A percentile compares a stretch with the other conserved stretches of the same genome.
Conservation (phyloP, 2,113 vertebrate genomes). For the Dendropsophus ebraccatus region DNA sequence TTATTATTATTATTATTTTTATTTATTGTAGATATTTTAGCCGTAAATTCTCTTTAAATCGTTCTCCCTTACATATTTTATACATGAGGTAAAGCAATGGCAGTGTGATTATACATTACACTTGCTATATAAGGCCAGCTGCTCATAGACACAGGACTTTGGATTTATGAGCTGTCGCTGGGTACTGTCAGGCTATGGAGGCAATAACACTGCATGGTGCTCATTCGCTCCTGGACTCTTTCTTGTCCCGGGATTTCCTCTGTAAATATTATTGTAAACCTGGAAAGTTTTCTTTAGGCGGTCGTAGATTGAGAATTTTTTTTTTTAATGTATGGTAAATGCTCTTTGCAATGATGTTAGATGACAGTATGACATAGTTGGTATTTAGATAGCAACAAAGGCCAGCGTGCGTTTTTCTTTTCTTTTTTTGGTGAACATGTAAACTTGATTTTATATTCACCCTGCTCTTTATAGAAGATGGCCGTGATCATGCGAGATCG, state of each 20-base stretch:
- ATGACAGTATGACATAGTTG: too few relatives aligned
- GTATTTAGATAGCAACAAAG: too few relatives aligned
- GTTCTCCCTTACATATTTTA: slow-evolving; percentile 11
- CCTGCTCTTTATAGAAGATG: too few relatives aligned
- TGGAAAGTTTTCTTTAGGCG: not conserved
- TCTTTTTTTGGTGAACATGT: too few relatives aligned
- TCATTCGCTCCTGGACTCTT: not conserved
- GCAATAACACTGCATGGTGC: not conserved
- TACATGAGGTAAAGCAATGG: not conserved
- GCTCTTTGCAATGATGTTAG: too few relatives aligned
- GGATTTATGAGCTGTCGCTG: slow-evolving; percentile 11
- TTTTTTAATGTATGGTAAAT: too few relatives aligned
- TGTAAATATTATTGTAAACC: not conserved
- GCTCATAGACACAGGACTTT: not conserved
- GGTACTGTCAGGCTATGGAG: slow-evolving; percentile 3
- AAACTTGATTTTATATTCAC: too few relatives aligned
- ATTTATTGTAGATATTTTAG: not conserved
- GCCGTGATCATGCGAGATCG: too few relatives aligned
- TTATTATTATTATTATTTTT: too few relatives aligned
- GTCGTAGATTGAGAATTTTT: too few relatives aligned
- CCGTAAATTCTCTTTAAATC: not conserved
- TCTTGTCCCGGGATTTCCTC: not conserved
- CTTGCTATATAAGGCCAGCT: not conserved
- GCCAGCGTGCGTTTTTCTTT: too few relatives aligned
- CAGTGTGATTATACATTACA: not conserved